phyloP scores from a whole-genome alignment of 2,113 vertebrate genomes.

The Cyanoramphus novaezelandiae region DNA sequence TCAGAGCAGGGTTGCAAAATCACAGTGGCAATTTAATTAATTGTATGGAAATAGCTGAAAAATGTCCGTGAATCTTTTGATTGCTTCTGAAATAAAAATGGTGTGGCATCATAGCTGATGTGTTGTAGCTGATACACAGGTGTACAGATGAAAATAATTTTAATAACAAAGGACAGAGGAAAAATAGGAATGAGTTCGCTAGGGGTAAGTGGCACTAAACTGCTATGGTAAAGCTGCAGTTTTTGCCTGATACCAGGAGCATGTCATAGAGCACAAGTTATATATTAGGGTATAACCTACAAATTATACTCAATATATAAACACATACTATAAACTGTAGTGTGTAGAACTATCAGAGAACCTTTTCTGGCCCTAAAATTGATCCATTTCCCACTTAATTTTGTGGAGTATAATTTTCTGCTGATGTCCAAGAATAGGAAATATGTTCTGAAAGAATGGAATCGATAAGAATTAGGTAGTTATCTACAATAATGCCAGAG shows the following conservation, averaged over 20 bases:
- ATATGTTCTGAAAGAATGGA: neutral
- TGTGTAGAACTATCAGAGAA: neutral
- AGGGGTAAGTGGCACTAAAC: neutral
- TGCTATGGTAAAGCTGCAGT: neutral
- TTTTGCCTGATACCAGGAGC: neutral
- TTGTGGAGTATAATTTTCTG: neutral
- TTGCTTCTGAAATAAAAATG: constrained; percentile 3
- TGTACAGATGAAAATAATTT: neutral
- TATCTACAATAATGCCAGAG: neutral
- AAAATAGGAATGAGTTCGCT: neutral
- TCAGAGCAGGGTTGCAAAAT: neutral
- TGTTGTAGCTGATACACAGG: neutral
- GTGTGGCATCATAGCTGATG: neutral
- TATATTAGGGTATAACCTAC: neutral
- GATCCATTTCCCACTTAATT: neutral
- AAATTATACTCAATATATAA: neutral
- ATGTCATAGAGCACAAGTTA: neutral
- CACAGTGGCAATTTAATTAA: neutral
- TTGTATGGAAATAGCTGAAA: neutral
- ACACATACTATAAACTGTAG: neutral
- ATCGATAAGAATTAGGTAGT: neutral
- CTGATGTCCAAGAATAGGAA: neutral
- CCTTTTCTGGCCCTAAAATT: neutral
- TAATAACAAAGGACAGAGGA: neutral
- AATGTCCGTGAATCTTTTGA: neutral